A percentile compares a stretch with the other conserved stretches of the same genome.
Evolutionary conservation across 2,797 vertebrate species (phyloP).

Genomic region (Rhabdophis nuchalis): DNA sequence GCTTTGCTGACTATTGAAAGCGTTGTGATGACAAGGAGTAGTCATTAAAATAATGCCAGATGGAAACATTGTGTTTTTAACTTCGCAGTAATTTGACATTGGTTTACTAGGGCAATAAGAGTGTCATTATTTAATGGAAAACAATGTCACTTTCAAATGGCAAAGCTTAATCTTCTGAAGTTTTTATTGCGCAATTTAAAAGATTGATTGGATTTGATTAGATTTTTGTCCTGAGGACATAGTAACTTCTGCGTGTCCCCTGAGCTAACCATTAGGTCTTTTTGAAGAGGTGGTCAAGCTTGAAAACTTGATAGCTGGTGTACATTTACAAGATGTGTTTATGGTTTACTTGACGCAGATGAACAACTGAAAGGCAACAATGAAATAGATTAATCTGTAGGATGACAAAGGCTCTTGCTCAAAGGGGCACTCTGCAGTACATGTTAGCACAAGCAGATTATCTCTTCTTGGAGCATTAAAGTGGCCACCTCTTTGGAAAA

Average conservation of each 20-base stretch:
- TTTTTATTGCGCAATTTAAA: slow-evolving; percentile 49
- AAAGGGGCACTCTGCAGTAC: neutral
- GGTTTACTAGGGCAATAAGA: slow-evolving; percentile 41
- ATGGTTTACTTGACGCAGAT: neutral
- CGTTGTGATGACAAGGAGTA: slow-evolving; percentile 8
- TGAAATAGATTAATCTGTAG: neutral
- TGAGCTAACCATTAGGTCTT: slow-evolving; percentile 33
- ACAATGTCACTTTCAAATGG: slow-evolving; percentile 28
- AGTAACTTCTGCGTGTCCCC: slow-evolving; percentile 22
- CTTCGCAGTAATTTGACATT: slow-evolving; percentile 39
- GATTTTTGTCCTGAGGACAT: slow-evolving; percentile 40
- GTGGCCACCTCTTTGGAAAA: neutral
- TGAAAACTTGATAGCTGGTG: slow-evolving; percentile 27
- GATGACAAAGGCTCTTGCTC: neutral
- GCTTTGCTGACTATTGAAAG: neutral
- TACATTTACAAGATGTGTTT: slow-evolving; percentile 2
- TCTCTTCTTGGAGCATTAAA: neutral
- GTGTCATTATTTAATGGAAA: slow-evolving; percentile 56
- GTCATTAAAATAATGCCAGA: slow-evolving; percentile 1
- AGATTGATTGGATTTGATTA: slow-evolving; percentile 43
- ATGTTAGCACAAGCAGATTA: neutral
- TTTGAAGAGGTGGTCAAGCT: slow-evolving; percentile 8
- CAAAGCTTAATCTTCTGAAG: slow-evolving; percentile 43
- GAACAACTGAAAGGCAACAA: neutral
- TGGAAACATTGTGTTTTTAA: slow-evolving; percentile 38